Evolutionary conservation across 92 coral and sea anemone genomes (phyloP), one percentile per base, ranked within the genome.

Genomic region (Phenganax subtilis): DNA sequence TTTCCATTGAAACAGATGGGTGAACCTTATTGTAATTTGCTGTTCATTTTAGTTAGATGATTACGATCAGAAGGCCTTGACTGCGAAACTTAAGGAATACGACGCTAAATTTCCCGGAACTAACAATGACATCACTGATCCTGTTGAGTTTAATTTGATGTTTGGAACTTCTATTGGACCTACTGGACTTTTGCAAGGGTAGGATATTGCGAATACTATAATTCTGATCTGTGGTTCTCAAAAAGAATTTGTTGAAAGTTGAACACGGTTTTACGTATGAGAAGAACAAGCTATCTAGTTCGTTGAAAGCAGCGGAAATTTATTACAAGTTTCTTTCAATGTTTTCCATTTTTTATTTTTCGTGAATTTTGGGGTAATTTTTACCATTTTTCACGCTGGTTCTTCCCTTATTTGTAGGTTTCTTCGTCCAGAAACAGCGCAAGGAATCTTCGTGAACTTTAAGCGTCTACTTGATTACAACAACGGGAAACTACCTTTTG

Each of bases 381-480:
- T 70, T 37, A 52, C 17, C 14, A 17, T 70, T 15, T 44, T n/a
- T n/a, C 60, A 52, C 0, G 56, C 8, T 72, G 10, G 3, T 51
- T 14, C 10, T 52, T 62, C 28, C 3, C 64, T 56, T 54, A 61
- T 72, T 29, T 72, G n/a, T 57, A 96, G 99, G 37, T 96, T 64
- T 58, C 84, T 96, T 5, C 89, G 99, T 85, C 99, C 99, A 67
- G 99, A 96, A 83, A 96, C 99, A 68, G 97, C 99, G 7, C 99
- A 96, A 78, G 99, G 99, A 12, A 96, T 96, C 85, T 96, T 96
- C 85, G 99, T 96, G 59, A 96, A 96, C 85, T 96, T 96, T 90
- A 96, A 96, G 87, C 88, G 99, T 30, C 97, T 96, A 55, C 86
- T 96, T 52, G 99, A 96, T 54, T 96, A 90, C 51, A 96, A 96